These are phyloP conservation scores for Rutpela maculata DNA, from an alignment of 2,888 invertebrate genomes.

Conservation along the genomic window DNA sequence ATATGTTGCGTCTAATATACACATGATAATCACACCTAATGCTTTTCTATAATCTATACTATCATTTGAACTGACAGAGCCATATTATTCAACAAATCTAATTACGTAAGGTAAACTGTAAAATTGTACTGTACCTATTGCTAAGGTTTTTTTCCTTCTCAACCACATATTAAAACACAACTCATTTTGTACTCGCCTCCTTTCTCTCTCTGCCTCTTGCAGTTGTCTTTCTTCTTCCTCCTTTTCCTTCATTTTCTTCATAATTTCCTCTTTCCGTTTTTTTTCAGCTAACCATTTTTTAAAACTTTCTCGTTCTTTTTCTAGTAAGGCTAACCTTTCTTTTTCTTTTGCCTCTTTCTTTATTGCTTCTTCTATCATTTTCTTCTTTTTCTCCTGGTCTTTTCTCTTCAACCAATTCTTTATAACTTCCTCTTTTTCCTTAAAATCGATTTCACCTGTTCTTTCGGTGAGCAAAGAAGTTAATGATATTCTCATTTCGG, in stretches of 20 bases:
- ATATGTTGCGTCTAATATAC: too few relatives aligned
- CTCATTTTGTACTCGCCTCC: constrained; percentile 66
- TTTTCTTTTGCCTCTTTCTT: constrained; percentile 67
- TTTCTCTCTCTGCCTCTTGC: constrained; percentile 67
- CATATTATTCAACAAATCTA: background rate
- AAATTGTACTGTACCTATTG: constrained; percentile 75
- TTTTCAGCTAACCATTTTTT: constrained; percentile 75
- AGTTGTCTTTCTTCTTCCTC: constrained; percentile 69
- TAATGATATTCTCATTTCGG: constrained; percentile 55
- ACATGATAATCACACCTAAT: too few relatives aligned
- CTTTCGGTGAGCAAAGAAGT: constrained; percentile 50
- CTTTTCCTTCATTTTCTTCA: constrained; percentile 72
- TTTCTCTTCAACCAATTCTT: constrained; percentile 74
- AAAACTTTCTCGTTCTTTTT: constrained; percentile 72
- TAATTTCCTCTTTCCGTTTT: constrained; percentile 67
- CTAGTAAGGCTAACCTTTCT: constrained; percentile 69
- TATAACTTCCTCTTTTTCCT: constrained; percentile 58
- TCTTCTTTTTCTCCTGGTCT: constrained; percentile 65
- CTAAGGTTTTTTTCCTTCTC: constrained; percentile 77
- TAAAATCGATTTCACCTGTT: constrained; percentile 47
- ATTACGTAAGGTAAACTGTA: background rate
- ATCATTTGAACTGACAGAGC: too few relatives aligned
- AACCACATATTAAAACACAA: constrained; percentile 74
- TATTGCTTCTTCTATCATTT: constrained; percentile 62
- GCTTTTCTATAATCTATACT: too few relatives aligned